Conservation (phyloP, 2,888 invertebrate genomes). For the Lasioglossum malachurum region DNA sequence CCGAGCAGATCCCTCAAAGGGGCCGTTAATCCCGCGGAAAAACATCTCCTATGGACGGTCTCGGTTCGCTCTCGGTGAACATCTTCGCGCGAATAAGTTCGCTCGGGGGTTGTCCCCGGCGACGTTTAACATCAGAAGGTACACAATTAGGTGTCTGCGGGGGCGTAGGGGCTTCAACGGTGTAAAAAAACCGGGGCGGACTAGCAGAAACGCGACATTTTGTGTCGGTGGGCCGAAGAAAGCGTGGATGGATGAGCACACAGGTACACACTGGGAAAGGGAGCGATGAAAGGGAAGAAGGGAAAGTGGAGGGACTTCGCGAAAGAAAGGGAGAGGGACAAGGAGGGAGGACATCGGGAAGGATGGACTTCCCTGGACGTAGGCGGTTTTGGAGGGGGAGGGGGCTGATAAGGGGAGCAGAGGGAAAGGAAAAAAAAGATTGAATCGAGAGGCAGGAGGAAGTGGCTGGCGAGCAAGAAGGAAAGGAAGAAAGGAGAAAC, state of each 20-base stretch:
- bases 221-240: neutral
- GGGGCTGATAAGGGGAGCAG: neutral
- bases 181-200: neutral
- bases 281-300: conserved; percentile 24
- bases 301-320: conserved; percentile 35
- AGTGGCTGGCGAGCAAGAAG: conserved; percentile 7
- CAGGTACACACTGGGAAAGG: neutral
- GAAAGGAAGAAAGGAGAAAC: conserved; percentile 2
- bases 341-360: neutral
- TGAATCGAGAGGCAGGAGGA: conserved; percentile 23
- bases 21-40: neutral
- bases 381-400: neutral
- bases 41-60: neutral
- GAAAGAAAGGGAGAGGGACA: neutral
- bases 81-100: neutral
- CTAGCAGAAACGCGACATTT: neutral
- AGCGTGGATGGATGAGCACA: neutral
- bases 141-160: conserved; percentile 16
- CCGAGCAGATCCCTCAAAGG: neutral
- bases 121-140: neutral
- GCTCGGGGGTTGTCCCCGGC: neutral
- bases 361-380: neutral
- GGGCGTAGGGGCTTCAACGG: neutral
- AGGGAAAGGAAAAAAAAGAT: neutral
- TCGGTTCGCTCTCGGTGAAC: neutral